These are phyloP conservation scores for Aplocera efformata DNA, from an alignment of 2,888 invertebrate species.

Conservation along the genomic window DNA sequence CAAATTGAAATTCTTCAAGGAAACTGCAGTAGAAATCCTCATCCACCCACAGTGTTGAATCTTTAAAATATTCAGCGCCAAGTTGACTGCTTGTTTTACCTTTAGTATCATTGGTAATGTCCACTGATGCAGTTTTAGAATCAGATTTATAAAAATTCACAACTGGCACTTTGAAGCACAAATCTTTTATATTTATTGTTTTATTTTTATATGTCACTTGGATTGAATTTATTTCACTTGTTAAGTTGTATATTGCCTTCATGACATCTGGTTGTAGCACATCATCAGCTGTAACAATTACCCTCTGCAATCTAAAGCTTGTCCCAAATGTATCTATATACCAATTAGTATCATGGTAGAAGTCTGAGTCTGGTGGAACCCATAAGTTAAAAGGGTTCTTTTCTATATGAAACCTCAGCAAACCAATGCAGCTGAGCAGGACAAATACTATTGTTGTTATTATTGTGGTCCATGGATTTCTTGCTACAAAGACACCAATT, in stretches of 20 bases:
- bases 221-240: slow-evolving; percentile 67
- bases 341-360: slow-evolving; percentile 86
- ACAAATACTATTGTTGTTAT: slow-evolving; percentile 77
- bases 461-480: slow-evolving; percentile 82
- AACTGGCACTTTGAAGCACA: slow-evolving; percentile 70
- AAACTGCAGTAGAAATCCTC: slow-evolving; percentile 83
- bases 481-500: slow-evolving; percentile 82
- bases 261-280: slow-evolving; percentile 83
- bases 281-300: slow-evolving; percentile 84
- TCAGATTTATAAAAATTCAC: slow-evolving; percentile 57
- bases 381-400: slow-evolving; percentile 88
- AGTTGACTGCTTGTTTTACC: slow-evolving; percentile 29
- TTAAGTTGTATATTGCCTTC: slow-evolving; percentile 71
- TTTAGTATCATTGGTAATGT: slow-evolving; percentile 25
- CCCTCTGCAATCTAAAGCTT: slow-evolving; percentile 81
- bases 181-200: slow-evolving; percentile 48
- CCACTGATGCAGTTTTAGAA: slow-evolving; percentile 43
- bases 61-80: slow-evolving; percentile 60
- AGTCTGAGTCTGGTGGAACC: slow-evolving; percentile 87
- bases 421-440: slow-evolving; percentile 80
- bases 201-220: slow-evolving; percentile 46
- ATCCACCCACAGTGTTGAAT: slow-evolving; percentile 80
- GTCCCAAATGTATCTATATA: slow-evolving; percentile 83
- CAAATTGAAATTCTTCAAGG: slow-evolving; percentile 79
- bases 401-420: slow-evolving; percentile 84